These are phyloP conservation scores for Patella ulyssiponensis DNA, from an alignment of 2,888 invertebrate species.

Conservation along the genomic window DNA sequence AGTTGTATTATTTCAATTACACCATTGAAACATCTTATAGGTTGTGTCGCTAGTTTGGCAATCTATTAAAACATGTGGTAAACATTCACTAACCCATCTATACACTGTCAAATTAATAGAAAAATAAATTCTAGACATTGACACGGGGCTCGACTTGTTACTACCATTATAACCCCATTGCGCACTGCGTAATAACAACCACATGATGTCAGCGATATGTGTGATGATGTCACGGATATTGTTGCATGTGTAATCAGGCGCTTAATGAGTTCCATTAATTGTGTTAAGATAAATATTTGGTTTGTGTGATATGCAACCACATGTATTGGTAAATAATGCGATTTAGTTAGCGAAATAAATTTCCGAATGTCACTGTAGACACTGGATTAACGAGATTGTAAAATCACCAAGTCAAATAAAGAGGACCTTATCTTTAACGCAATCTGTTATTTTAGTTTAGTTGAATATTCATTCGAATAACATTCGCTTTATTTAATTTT, in stretches of 20 bases:
- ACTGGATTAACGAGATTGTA: no score
- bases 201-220: constrained; percentile 9
- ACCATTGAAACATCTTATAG: no score
- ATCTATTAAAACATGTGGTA: constrained; percentile 3
- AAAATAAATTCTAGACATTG: not conserved
- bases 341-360: no score
- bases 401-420: no score
- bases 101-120: not conserved
- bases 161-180: not conserved
- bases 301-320: constrained; percentile 4
- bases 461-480: no score
- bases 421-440: no score
- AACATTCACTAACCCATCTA: not conserved
- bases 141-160: not conserved
- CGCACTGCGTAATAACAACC: not conserved
- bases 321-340: not conserved
- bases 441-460: no score
- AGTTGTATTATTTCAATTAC: not conserved
- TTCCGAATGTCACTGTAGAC: no score
- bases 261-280: not conserved
- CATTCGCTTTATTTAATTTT: no score
- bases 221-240: constrained; percentile 12
- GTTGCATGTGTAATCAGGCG: constrained; percentile 2
- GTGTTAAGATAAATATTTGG: constrained; percentile 11
- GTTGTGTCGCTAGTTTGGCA: not conserved